A percentile compares a stretch with the other conserved stretches of the same genome.
These are phyloP conservation scores for Magallana nippona DNA, from an alignment of 2,888 invertebrate species.

Conservation along the genomic window DNA sequence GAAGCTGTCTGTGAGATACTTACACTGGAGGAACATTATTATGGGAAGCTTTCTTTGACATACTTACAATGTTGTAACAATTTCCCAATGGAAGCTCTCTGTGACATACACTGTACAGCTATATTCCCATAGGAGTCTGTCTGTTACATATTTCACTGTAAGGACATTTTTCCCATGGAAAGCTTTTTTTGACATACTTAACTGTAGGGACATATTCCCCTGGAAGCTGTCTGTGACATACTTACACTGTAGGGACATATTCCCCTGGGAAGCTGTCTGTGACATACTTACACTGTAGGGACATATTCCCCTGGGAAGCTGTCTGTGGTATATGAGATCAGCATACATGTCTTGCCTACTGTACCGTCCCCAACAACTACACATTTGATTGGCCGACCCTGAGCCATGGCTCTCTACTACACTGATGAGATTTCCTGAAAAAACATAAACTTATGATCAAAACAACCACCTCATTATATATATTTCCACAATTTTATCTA, in stretches of 20 bases:
- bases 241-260: constrained; percentile 43
- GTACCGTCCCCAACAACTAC: constrained; percentile 84
- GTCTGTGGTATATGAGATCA: constrained; percentile 84
- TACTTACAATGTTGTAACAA: background rate
- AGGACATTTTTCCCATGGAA: background rate
- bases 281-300: constrained; percentile 41
- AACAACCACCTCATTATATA: no score
- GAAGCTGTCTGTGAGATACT: background rate
- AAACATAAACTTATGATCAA: background rate
- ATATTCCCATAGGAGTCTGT: constrained; percentile 38
- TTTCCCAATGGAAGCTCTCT: background rate
- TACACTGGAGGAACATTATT: background rate
- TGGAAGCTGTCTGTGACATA: constrained; percentile 16
- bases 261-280: constrained; percentile 24
- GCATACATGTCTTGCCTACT: constrained; percentile 84
- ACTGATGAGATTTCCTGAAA: background rate
- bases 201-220: constrained; percentile 26
- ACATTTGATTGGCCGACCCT: constrained; percentile 83
- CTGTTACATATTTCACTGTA: background rate
- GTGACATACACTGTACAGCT: constrained; percentile 39
- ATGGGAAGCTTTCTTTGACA: background rate
- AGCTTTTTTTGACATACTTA: background rate
- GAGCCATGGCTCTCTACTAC: constrained; percentile 67
- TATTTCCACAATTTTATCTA: no score
- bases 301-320: constrained; percentile 83